These are phyloP conservation scores for Prolemur simus DNA, from an alignment of 2,113 vertebrate species.

Conservation along the genomic window DNA sequence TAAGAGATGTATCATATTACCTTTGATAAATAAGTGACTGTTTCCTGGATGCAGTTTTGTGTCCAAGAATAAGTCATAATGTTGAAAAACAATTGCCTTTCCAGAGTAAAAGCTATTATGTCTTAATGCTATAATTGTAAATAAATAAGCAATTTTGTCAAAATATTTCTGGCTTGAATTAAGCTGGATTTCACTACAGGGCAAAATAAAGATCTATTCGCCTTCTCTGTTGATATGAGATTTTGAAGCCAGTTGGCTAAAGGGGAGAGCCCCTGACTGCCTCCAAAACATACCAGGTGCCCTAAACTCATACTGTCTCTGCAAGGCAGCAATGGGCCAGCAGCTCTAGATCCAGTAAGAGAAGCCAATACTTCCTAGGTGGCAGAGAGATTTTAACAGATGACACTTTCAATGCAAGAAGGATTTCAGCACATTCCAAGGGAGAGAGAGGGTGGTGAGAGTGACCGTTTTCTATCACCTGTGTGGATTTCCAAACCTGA, in stretches of 20 bases:
- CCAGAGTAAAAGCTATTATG: background rate
- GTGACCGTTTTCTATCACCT: background rate
- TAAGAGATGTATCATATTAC: background rate
- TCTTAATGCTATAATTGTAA: constrained; percentile 14
- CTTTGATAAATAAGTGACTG: background rate
- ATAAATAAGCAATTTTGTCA: background rate
- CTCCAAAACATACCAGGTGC: background rate
- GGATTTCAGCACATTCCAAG: background rate
- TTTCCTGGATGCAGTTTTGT: background rate
- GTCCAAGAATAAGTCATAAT: background rate
- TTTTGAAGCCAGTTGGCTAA: background rate
- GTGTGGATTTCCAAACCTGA: background rate
- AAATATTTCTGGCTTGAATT: constrained; percentile 8
- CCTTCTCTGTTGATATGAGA: background rate
- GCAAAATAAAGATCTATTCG: background rate
- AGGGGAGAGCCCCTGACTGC: background rate
- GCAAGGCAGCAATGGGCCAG: too few relatives aligned
- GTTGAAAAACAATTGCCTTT: background rate
- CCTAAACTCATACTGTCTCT: background rate
- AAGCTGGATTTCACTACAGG: background rate
- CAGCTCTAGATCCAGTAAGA: background rate
- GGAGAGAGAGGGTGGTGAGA: background rate
- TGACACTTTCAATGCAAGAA: background rate
- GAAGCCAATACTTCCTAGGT: background rate
- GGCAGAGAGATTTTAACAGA: background rate